phyloP scores from a whole-genome alignment of 1,140 invertebrate species.

The Drosophila littoralis region DNA sequence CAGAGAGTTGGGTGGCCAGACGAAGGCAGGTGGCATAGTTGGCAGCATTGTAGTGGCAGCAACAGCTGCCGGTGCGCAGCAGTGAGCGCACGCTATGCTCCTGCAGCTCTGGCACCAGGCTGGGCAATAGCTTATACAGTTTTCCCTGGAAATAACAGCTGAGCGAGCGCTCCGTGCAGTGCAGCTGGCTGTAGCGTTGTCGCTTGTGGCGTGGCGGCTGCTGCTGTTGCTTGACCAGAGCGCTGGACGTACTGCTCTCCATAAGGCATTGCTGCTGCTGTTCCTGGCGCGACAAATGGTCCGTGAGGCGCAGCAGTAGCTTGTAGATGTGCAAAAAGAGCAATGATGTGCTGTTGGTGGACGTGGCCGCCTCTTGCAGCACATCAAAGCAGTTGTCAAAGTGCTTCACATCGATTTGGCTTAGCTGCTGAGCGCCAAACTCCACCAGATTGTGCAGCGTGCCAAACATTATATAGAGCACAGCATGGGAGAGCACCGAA shows the following conservation, averaged over 20 bases:
- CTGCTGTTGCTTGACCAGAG: constrained; percentile 60
- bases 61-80: constrained; percentile 70
- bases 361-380: constrained; percentile 44
- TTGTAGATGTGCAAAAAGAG: constrained; percentile 70
- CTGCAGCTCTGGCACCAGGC: constrained; percentile 57
- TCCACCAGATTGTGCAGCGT: constrained; percentile 72
- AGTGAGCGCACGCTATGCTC: constrained; percentile 66
- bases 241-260: constrained; percentile 62
- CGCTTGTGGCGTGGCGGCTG: constrained; percentile 53
- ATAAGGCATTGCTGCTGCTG: constrained; percentile 65
- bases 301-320: constrained; percentile 59
- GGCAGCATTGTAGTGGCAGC: constrained; percentile 69
- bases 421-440: constrained; percentile 46
- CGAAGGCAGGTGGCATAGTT: constrained; percentile 63
- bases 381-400: constrained; percentile 72
- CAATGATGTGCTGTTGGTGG: constrained; percentile 24
- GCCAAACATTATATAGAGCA: constrained; percentile 73
- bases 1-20: constrained; percentile 44
- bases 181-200: constrained; percentile 55
- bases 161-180: constrained; percentile 58
- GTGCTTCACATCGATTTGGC: constrained; percentile 59
- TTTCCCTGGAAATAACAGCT: constrained; percentile 77
- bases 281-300: constrained; percentile 60
- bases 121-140: constrained; percentile 61
- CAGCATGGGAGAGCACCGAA: constrained; percentile 49